Percentiles rank a stretch among this genome's conserved stretches.
phyloP scores from a whole-genome alignment of 2,797 vertebrate species.

The Tachyglossus aculeatus region DNA sequence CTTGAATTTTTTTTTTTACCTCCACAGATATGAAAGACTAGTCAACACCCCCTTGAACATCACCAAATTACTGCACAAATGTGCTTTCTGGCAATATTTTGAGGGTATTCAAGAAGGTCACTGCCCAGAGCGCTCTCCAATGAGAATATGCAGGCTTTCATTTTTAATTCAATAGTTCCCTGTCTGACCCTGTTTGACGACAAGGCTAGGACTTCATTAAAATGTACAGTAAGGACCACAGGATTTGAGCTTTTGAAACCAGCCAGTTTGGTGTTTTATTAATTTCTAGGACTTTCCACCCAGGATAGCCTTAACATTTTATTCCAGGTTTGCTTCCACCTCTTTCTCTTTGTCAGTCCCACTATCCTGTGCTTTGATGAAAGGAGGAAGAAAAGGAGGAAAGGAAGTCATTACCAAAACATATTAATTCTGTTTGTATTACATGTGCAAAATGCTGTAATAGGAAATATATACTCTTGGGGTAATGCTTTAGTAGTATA shows the following conservation, averaged over 20 bases:
- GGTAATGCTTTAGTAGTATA: too few species aligned
- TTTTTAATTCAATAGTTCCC: background rate
- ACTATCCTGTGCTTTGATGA: background rate
- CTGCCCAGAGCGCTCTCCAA: background rate
- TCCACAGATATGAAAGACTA: background rate
- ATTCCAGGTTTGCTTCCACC: too few species aligned
- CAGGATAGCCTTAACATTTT: background rate
- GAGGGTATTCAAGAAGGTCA: background rate
- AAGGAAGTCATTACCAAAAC: background rate
- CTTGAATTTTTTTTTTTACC: background rate
- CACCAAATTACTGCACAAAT: background rate
- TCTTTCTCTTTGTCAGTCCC: background rate
- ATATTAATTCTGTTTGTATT: too few species aligned
- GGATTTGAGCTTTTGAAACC: background rate
- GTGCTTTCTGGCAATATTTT: background rate
- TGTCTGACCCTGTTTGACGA: background rate
- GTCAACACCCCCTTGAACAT: background rate
- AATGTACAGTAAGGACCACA: background rate
- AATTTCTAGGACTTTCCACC: background rate
- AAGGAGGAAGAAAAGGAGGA: background rate
- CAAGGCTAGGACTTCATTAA: background rate
- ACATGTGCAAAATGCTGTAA: too few species aligned
- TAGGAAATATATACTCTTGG: too few species aligned
- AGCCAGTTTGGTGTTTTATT: background rate
- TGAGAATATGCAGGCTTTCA: background rate